Percentiles rank a stretch among this genome's conserved stretches.
Conservation (phyloP, 2,797 vertebrate genomes). For the Poeciliopsis gracilis region DNA sequence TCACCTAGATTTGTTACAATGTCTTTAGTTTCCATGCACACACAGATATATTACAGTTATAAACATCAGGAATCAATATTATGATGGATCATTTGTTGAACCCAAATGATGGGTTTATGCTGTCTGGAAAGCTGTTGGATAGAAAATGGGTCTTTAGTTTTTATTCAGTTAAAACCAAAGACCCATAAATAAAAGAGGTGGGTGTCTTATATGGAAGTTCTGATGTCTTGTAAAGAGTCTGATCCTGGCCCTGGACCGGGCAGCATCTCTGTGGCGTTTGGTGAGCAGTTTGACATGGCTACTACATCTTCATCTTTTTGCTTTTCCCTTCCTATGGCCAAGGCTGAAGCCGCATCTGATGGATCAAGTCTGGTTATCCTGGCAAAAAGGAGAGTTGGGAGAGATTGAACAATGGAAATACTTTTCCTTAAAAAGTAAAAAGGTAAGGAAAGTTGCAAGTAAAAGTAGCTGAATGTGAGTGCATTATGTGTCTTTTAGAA, state of each 20-base stretch:
- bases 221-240: conserved; percentile 63
- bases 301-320: conserved; percentile 47
- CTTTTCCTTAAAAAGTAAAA: background rate
- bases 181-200: background rate
- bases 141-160: conserved; percentile 42
- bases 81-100: background rate
- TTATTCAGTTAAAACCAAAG: conserved; percentile 18
- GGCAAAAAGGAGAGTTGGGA: conserved; percentile 29
- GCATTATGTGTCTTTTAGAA: background rate
- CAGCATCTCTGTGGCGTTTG: conserved; percentile 45
- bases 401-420: background rate
- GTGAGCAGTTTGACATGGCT: conserved; percentile 60
- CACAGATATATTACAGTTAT: conserved; percentile 22
- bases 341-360: conserved; percentile 44
- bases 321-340: conserved; percentile 50
- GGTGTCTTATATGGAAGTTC: conserved; percentile 62
- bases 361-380: conserved; percentile 56
- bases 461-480: background rate
- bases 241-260: conserved; percentile 37
- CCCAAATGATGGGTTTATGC: background rate
- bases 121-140: background rate
- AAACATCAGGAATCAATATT: conserved; percentile 37
- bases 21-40: conserved; percentile 11
- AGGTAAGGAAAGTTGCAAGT: background rate
- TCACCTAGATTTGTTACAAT: conserved; percentile 7